Conservation (phyloP, 2,113 vertebrate species). For the Delphinus delphis region DNA sequence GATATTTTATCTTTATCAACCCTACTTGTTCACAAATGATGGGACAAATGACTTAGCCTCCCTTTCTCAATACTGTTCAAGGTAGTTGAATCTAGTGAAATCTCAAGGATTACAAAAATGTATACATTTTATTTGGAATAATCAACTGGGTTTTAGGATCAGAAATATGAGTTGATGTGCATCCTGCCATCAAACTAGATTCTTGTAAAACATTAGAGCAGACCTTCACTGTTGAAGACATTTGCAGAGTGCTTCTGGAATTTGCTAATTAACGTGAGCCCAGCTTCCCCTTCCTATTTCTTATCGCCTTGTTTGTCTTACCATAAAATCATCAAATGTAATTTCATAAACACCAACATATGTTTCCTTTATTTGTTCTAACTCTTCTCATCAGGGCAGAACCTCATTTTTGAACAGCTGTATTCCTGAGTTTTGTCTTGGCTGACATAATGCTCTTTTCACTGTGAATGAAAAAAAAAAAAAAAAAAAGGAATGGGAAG, state of each 20-base stretch:
- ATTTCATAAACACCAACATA: not conserved
- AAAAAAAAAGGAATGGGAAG: not conserved
- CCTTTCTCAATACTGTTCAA: not conserved
- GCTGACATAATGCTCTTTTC: not conserved
- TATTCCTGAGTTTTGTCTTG: not conserved
- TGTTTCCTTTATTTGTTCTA: not conserved
- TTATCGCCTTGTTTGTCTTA: not conserved
- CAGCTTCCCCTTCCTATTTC: not conserved
- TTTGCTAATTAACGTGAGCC: not conserved
- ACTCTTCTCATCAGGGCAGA: constrained; percentile 14
- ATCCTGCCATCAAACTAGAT: not conserved
- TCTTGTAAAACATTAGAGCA: not conserved
- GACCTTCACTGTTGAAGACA: not conserved
- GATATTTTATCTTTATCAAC: not conserved
- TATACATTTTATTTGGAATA: not conserved
- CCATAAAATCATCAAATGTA: not conserved
- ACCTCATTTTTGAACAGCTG: constrained; percentile 19
- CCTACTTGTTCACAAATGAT: not conserved
- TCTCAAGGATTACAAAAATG: not conserved
- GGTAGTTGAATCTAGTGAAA: not conserved
- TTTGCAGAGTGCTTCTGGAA: not conserved
- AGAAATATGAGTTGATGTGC: not conserved
- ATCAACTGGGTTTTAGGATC: not conserved
- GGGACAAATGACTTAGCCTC: not conserved
- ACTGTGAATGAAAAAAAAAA: not conserved